Evolutionary conservation across 2,797 vertebrate genomes (phyloP).

Genomic region (Clarias fuscus): DNA sequence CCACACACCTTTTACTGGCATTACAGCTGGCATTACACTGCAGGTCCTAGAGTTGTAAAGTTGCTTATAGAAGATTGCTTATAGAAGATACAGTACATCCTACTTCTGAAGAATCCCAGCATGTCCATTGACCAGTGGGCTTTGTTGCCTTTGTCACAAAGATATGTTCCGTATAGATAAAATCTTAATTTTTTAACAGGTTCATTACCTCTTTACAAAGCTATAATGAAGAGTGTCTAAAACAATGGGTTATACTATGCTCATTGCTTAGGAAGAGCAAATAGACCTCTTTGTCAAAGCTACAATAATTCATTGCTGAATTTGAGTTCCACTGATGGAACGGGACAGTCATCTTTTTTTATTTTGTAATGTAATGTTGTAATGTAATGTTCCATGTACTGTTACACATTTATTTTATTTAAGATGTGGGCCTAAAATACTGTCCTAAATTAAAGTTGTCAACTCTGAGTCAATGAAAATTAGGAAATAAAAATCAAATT

Average conservation of each 20-base stretch:
- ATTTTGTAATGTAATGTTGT: no score
- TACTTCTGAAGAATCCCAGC: background rate
- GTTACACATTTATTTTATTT: no score
- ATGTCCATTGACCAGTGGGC: background rate
- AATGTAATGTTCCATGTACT: background rate
- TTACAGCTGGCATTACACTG: background rate
- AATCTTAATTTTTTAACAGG: background rate
- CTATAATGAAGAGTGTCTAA: background rate
- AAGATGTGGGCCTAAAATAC: background rate
- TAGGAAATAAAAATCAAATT: background rate
- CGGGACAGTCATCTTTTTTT: background rate
- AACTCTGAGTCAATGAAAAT: background rate
- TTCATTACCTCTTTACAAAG: background rate
- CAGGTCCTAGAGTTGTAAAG: background rate
- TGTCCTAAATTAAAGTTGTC: background rate
- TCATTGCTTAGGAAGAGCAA: background rate
- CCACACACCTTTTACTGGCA: no score
- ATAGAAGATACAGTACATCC: background rate
- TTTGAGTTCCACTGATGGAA: background rate
- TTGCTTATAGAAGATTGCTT: background rate
- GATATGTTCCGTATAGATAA: background rate
- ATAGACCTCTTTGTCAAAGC: background rate
- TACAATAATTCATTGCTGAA: background rate
- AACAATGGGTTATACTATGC: background rate
- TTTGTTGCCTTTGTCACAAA: background rate